Conservation (phyloP, 2,797 vertebrate genomes). For the Betta splendens region DNA sequence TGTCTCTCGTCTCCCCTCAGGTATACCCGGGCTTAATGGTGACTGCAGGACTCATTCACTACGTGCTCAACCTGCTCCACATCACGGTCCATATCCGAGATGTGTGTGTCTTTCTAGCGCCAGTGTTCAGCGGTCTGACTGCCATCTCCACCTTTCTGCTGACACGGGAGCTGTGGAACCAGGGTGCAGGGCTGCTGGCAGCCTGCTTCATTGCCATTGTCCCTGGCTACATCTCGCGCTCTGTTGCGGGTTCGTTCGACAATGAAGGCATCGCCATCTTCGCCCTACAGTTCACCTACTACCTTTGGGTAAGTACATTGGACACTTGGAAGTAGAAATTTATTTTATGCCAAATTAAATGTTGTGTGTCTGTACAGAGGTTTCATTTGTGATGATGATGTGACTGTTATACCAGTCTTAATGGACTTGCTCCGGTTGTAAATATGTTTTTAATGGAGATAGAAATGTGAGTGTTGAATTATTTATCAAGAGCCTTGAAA, state of each 20-base stretch:
- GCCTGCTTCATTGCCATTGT: slow-evolving; percentile 99
- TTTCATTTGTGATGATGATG: neutral
- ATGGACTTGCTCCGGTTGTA: too few relatives aligned
- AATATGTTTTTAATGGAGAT: too few relatives aligned
- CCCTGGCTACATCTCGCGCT: slow-evolving; percentile 97
- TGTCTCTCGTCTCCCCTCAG: slow-evolving; percentile 62
- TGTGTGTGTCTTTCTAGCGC: slow-evolving; percentile 96
- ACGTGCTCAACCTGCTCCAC: slow-evolving; percentile 95
- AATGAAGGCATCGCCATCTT: slow-evolving; percentile 99
- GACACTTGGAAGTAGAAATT: neutral
- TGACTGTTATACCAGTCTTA: neutral
- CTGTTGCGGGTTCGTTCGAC: slow-evolving; percentile 97
- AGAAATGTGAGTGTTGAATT: too few relatives aligned
- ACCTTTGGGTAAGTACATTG: slow-evolving; percentile 88
- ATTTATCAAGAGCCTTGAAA: slow-evolving; percentile 64
- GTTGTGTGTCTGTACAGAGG: neutral
- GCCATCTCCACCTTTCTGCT: slow-evolving; percentile 97
- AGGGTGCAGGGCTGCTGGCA: slow-evolving; percentile 94
- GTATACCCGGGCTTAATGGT: slow-evolving; percentile 98
- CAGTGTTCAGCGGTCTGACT: slow-evolving; percentile 96
- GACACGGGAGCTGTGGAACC: slow-evolving; percentile 97
- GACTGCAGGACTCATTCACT: slow-evolving; percentile 97
- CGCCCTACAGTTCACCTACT: slow-evolving; percentile 98
- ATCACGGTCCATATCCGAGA: slow-evolving; percentile 97
- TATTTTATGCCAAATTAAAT: neutral